Conservation (phyloP, 1,140 invertebrate species). For the Drosophila nebulosa region DNA sequence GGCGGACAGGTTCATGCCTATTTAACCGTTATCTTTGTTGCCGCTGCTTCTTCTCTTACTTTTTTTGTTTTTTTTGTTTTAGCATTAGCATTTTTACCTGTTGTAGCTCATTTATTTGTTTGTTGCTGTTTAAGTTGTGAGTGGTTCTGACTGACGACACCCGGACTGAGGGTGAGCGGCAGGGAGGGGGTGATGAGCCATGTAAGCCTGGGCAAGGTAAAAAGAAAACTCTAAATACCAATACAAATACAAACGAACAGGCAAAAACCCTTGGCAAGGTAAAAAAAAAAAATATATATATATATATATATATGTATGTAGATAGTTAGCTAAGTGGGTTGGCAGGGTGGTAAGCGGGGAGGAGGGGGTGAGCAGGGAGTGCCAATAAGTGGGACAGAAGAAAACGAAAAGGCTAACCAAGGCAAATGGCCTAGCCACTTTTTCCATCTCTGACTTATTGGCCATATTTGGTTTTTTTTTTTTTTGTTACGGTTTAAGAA, state of each 20-base stretch:
- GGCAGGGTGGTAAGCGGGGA: background rate
- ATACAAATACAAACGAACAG: background rate
- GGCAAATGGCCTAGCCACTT: conserved; percentile 30
- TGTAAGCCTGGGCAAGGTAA: conserved; percentile 29
- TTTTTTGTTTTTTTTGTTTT: conserved; percentile 25
- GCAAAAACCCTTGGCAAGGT: no score
- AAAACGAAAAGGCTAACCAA: conserved; percentile 33
- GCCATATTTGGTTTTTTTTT: conserved; percentile 25
- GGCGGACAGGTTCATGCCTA: conserved; percentile 19
- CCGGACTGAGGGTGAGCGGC: no score
- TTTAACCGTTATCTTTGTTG: conserved; percentile 38
- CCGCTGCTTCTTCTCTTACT: conserved; percentile 3
- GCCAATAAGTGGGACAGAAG: conserved; percentile 16
- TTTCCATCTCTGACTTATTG: conserved; percentile 22
- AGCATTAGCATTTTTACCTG: conserved; percentile 62
- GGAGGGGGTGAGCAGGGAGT: background rate
- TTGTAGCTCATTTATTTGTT: conserved; percentile 49
- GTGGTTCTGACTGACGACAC: no score
- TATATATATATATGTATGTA: background rate
- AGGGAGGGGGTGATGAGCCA: no score
- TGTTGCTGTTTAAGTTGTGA: conserved; percentile 35
- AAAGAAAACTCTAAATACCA: conserved; percentile 22
- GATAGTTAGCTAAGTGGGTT: background rate
- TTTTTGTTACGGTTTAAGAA: conserved; percentile 46
- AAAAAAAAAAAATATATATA: no score